Conservation (phyloP, 2,113 vertebrate species). For the Chiloscyllium plagiosum region DNA sequence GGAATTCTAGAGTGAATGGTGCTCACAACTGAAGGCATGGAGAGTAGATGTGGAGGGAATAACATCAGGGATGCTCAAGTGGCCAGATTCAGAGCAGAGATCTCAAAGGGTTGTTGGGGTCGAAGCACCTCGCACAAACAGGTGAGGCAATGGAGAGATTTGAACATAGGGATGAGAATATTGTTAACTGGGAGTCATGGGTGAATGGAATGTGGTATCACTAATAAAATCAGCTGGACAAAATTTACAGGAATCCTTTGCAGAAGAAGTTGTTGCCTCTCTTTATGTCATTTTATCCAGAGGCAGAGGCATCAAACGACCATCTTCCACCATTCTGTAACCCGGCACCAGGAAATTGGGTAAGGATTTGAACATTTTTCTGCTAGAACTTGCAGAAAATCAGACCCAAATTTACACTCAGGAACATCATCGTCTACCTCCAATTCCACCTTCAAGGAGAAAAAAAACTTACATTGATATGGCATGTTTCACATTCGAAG, state of each 20-base stretch:
- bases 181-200: not conserved
- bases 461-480: not conserved
- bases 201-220: not conserved
- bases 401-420: not conserved
- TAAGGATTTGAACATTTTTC: not conserved
- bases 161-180: not conserved
- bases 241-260: not conserved
- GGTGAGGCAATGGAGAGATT: not conserved
- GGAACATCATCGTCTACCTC: not conserved
- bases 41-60: not conserved
- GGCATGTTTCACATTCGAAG: not conserved
- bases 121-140: not conserved
- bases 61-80: not conserved
- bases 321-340: not conserved
- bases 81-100: not conserved
- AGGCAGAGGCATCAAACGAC: not conserved
- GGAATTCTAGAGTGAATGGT: not conserved
- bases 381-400: not conserved
- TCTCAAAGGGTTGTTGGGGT: not conserved
- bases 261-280: not conserved
- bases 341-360: not conserved
- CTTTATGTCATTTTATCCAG: not conserved
- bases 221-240: not conserved
- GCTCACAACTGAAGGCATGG: not conserved
- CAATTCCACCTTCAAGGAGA: not conserved